Evolutionary conservation across 2,888 invertebrate species (phyloP).

Genomic region (Pegoplata infirma): DNA sequence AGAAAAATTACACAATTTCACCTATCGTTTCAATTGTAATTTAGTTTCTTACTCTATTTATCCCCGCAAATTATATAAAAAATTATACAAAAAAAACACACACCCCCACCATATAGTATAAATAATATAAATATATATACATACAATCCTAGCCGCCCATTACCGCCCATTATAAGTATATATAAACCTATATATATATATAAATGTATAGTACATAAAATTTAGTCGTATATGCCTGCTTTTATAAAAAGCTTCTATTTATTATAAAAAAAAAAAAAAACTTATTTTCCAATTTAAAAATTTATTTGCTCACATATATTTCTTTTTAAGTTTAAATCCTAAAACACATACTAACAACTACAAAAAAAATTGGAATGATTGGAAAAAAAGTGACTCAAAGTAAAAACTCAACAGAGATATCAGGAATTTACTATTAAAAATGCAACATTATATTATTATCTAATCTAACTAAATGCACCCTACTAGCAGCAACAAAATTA

Average conservation of each 20-base stretch:
- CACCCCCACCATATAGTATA: slow-evolving; percentile 52
- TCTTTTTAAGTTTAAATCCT: slow-evolving; percentile 18
- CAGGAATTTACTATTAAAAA: slow-evolving; percentile 61
- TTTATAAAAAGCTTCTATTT: slow-evolving; percentile 57
- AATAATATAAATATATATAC: slow-evolving; percentile 14
- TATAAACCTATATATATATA: slow-evolving; percentile 29
- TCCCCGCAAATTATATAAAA: no score
- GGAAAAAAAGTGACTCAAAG: slow-evolving; percentile 69
- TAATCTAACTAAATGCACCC: slow-evolving; percentile 25
- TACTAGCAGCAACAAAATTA: slow-evolving; percentile 38
- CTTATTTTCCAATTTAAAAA: no score
- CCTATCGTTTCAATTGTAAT: slow-evolving; percentile 17
- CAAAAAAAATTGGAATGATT: slow-evolving; percentile 54
- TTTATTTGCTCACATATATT: slow-evolving; percentile 36
- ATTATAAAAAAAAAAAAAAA: no score
- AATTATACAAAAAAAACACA: slow-evolving; percentile 17
- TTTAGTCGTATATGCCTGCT: slow-evolving; percentile 48
- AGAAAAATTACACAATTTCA: no score
- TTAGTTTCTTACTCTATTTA: background rate
- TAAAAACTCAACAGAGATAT: slow-evolving; percentile 73
- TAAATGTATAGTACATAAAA: slow-evolving; percentile 45
- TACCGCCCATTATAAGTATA: slow-evolving; percentile 57
- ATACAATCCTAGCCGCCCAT: slow-evolving; percentile 62
- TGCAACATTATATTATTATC: slow-evolving; percentile 31
- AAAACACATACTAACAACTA: slow-evolving; percentile 40